Evolutionary conservation across 1,140 invertebrate species (phyloP).

Genomic region (Drosophila carrolli): DNA sequence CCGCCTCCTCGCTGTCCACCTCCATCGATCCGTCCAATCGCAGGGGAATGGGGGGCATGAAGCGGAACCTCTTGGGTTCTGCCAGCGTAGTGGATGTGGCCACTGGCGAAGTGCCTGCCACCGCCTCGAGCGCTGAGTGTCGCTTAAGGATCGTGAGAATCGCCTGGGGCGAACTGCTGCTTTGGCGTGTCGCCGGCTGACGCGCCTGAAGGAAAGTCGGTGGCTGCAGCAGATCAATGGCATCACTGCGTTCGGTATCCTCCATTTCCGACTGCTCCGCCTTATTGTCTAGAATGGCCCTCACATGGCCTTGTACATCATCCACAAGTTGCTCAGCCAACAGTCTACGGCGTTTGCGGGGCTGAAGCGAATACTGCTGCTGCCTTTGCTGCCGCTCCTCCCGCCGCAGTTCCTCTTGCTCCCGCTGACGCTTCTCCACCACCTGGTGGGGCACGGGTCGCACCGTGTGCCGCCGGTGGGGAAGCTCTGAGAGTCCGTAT

Average conservation of each 20-base stretch:
- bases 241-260: neutral
- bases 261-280: neutral
- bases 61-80: constrained; percentile 22
- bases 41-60: constrained; percentile 44
- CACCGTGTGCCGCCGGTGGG: constrained; percentile 3
- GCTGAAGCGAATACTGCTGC: constrained; percentile 1
- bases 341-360: constrained; percentile 52
- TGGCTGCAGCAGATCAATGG: constrained; percentile 19
- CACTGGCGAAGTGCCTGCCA: neutral
- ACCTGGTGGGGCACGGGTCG: constrained; percentile 49
- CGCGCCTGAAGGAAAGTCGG: constrained; percentile 24
- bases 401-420: neutral
- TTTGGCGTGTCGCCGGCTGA: neutral
- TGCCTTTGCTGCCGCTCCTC: neutral
- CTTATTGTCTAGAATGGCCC: neutral
- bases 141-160: constrained; percentile 34
- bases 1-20: neutral
- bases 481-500: constrained; percentile 9
- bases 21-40: neutral
- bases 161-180: neutral
- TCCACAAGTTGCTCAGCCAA: constrained; percentile 40
- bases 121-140: neutral
- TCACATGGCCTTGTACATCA: constrained; percentile 28
- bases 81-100: constrained; percentile 2
- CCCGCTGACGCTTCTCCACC: constrained; percentile 50